These are phyloP conservation scores for Acanthosepion lycidas DNA, from an alignment of 2,888 invertebrate genomes.

Conservation along the genomic window DNA sequence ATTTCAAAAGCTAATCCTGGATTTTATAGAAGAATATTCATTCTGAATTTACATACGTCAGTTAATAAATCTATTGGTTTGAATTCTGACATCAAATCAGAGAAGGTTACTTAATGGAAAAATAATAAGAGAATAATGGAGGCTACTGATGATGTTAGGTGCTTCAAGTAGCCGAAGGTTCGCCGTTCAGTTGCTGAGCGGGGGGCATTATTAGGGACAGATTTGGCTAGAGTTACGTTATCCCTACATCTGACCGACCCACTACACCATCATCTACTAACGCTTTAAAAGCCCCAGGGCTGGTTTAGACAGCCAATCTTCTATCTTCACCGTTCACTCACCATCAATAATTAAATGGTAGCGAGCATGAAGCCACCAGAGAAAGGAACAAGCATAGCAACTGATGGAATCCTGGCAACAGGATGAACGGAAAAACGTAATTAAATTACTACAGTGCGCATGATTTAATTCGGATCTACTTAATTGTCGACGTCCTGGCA, in stretches of 20 bases:
- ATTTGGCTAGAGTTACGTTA: not conserved
- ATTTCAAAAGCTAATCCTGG: too few relatives aligned
- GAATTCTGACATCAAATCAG: not conserved
- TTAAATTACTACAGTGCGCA: not conserved
- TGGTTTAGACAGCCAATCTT: not conserved
- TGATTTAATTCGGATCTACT: not conserved
- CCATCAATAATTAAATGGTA: not conserved
- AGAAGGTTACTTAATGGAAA: not conserved
- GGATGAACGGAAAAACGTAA: conserved; percentile 14
- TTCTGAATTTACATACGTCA: too few relatives aligned
- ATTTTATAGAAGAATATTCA: too few relatives aligned
- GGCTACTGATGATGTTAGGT: not conserved
- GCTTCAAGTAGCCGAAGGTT: not conserved
- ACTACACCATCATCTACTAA: not conserved
- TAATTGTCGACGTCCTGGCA: conserved; percentile 4
- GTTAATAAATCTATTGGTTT: not conserved
- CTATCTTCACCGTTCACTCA: not conserved
- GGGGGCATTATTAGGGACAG: not conserved
- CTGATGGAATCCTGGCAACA: not conserved
- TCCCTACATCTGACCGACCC: not conserved
- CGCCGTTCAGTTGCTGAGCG: not conserved
- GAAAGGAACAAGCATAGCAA: not conserved
- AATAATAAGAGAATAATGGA: not conserved
- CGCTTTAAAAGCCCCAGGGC: conserved; percentile 2
- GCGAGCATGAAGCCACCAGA: not conserved